Conservation (phyloP, 2,113 vertebrate genomes). For the Microcebus lehilahytsara region DNA sequence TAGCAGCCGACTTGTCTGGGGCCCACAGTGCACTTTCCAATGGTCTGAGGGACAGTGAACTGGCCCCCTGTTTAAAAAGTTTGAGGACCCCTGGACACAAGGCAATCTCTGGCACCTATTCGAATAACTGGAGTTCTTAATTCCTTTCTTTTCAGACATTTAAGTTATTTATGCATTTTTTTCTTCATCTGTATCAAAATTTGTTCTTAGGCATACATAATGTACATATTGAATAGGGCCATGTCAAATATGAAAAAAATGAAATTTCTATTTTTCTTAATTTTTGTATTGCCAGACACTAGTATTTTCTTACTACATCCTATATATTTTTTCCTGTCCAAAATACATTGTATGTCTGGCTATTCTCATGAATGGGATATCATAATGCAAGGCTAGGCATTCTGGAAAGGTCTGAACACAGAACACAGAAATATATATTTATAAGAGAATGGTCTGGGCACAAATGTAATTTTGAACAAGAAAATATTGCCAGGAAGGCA, state of each 20-base stretch:
- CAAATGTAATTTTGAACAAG: neutral
- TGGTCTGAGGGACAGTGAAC: no score
- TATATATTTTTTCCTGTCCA: neutral
- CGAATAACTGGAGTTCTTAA: neutral
- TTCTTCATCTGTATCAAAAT: neutral
- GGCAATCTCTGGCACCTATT: neutral
- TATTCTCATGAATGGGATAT: neutral
- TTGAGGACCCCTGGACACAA: neutral
- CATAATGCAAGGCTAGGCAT: neutral
- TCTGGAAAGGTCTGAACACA: neutral
- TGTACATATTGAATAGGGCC: neutral
- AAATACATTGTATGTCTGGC: neutral
- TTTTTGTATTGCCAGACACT: neutral
- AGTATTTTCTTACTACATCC: neutral
- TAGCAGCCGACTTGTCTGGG: no score
- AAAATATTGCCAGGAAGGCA: neutral
- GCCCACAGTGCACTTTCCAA: no score
- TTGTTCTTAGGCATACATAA: neutral
- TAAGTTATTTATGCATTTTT: neutral
- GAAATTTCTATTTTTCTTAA: neutral
- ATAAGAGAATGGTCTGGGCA: neutral
- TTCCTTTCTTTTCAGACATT: neutral
- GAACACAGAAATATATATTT: neutral
- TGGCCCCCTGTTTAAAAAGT: no score
- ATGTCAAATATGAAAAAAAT: neutral